Conservation (phyloP, 1,140 invertebrate species). For the Drosophila bipectinata region DNA sequence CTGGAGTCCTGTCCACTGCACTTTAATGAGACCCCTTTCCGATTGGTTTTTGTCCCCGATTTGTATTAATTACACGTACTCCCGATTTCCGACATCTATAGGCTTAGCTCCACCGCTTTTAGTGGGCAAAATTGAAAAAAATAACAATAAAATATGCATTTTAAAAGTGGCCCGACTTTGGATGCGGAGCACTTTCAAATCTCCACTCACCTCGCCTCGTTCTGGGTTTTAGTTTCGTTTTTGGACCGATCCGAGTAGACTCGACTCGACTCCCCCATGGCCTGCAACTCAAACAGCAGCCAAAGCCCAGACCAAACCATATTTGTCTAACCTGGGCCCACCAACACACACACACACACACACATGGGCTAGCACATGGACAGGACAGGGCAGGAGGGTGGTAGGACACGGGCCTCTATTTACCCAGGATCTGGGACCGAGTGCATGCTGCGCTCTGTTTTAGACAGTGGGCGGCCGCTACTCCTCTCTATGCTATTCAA, state of each 20-base stretch:
- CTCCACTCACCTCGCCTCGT: slow-evolving; percentile 24
- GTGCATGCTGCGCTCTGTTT: slow-evolving; percentile 79
- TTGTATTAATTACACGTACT: slow-evolving; percentile 57
- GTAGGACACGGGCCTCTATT: slow-evolving; percentile 64
- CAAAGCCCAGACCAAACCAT: slow-evolving; percentile 72
- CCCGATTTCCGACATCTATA: slow-evolving; percentile 12
- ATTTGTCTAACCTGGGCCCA: slow-evolving; percentile 79
- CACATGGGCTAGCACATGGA: slow-evolving; percentile 6
- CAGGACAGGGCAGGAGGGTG: slow-evolving; percentile 17
- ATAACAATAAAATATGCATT: slow-evolving; percentile 79
- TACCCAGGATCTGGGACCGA: slow-evolving; percentile 61
- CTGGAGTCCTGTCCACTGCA: slow-evolving; percentile 6
- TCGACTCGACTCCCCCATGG: slow-evolving; percentile 61
- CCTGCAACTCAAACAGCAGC: slow-evolving; percentile 74
- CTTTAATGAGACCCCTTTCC: slow-evolving; percentile 12
- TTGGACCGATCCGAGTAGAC: slow-evolving; percentile 28
- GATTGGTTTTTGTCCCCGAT: slow-evolving; percentile 27
- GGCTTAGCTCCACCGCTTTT: slow-evolving; percentile 6
- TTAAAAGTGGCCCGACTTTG: slow-evolving; percentile 67
- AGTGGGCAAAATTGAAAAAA: slow-evolving; percentile 2
- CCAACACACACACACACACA: slow-evolving; percentile 43
- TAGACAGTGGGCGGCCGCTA: slow-evolving; percentile 50
- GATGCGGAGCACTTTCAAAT: slow-evolving; percentile 27
- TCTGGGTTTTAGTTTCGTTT: slow-evolving; percentile 34
- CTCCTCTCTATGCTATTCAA: slow-evolving; percentile 79